Evolutionary conservation across 2,113 vertebrate genomes (phyloP).

Genomic region (Siniperca chuatsi): DNA sequence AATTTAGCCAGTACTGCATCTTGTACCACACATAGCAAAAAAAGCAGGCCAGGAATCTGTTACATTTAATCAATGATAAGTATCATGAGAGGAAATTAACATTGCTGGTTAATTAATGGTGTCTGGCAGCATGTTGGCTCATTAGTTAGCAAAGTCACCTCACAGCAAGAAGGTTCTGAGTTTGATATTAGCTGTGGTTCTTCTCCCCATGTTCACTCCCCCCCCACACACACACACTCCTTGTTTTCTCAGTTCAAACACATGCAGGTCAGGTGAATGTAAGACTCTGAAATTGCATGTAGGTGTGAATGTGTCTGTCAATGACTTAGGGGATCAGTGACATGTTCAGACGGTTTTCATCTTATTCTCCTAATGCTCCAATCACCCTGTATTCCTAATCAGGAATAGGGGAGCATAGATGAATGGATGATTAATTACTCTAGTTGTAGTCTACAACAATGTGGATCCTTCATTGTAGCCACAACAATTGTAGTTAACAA

Average conservation of each 20-base stretch:
- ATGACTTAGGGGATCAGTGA: background rate
- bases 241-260: slow-evolving; percentile 14
- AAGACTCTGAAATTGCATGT: background rate
- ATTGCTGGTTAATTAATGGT: slow-evolving; percentile 62
- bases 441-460: background rate
- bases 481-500: background rate
- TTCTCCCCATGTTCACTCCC: slow-evolving; percentile 22
- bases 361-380: too few relatives aligned
- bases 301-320: background rate
- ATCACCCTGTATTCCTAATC: too few relatives aligned
- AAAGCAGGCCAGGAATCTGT: slow-evolving; percentile 50
- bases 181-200: slow-evolving; percentile 62
- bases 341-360: too few relatives aligned
- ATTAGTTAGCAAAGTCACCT: slow-evolving; percentile 65
- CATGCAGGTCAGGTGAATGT: slow-evolving; percentile 21
- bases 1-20: slow-evolving; percentile 43
- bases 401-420: too few relatives aligned
- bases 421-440: too few relatives aligned
- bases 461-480: background rate
- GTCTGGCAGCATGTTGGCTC: slow-evolving; percentile 66
- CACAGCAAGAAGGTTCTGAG: slow-evolving; percentile 54
- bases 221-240: background rate
- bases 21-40: slow-evolving; percentile 24
- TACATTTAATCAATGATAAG: slow-evolving; percentile 74
- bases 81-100: slow-evolving; percentile 73